Base-by-base conservation (phyloP, 2,113 vertebrate species). In the Gasterosteus nipponicus region DNA sequence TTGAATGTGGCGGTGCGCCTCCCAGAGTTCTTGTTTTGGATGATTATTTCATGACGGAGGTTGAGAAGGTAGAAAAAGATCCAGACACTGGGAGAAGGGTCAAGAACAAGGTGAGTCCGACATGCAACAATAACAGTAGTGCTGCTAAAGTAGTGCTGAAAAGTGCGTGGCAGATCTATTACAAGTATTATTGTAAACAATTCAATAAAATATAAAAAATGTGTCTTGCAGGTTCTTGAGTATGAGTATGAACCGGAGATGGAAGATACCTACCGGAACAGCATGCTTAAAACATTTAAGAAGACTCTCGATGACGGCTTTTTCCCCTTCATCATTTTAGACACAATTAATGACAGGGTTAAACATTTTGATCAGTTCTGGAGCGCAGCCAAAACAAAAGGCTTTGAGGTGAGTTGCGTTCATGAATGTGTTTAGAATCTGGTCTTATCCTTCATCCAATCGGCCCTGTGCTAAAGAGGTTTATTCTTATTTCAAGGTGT, bases 301-400 rank as follows among this genome's bases (percentile, higher is more conserved):
- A 99, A 99, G 90, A 99, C 98, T 1, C 93, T 99, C 77, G 98
- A 99, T 57, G 98, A 99, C 14, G 98, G 98, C 9, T 99, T 99
- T 91, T 99, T 99, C 68, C 98, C 98, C 22, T 99, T 99, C 89
- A 99, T 99, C 86, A 99, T 99, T 79, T 92, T 99, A 61, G 98
- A 99, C 86, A 96, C 98, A 29, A 96, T 99, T 79, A 99, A 99
- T 81, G 96, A 99, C 78, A 93, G 92, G 87, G 98, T 99, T 66
- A 95, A 97, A 83, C 96, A 99, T 84, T 99, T 99, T 86, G 98
- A 99, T 72, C 97, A 98, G 89, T 99, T 99, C 87, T 99, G 98
- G 98, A 99, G 98, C 67, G 96, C 98, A 76, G 98, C 98, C 63
- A 99, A 99, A 94, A 99, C 98, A 7, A 99, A 99, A 89, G 98